A percentile compares a stretch with the other conserved stretches of the same genome.
phyloP scores from a whole-genome alignment of 2,113 vertebrate genomes.

The Colossoma macropomum region DNA sequence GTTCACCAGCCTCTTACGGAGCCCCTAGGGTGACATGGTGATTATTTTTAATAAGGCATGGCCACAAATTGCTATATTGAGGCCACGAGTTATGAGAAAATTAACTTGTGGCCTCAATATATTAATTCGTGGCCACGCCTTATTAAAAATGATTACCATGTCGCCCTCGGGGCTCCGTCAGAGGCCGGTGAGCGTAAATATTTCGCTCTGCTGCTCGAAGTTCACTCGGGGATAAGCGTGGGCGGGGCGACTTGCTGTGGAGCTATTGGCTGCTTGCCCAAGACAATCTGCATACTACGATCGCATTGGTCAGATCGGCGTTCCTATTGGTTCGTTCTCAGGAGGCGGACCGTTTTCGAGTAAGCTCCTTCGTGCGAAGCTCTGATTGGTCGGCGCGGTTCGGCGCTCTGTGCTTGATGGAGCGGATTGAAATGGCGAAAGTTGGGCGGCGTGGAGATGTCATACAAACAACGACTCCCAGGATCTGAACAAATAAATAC shows the following conservation, averaged over 20 bases:
- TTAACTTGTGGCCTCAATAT: too few relatives aligned
- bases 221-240: conserved; percentile 59
- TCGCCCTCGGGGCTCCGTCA: too few relatives aligned
- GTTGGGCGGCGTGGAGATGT: conserved; percentile 64
- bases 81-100: too few relatives aligned
- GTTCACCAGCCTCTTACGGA: too few relatives aligned
- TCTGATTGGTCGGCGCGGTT: conserved; percentile 29
- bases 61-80: too few relatives aligned
- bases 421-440: conserved; percentile 43
- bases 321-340: neutral
- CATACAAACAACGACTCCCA: neutral
- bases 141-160: too few relatives aligned
- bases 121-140: too few relatives aligned
- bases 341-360: conserved; percentile 11
- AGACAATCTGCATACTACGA: conserved; percentile 28
- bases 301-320: conserved; percentile 1
- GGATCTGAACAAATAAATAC: conserved; percentile 9
- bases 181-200: neutral
- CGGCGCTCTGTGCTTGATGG: neutral
- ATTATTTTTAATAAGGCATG: too few relatives aligned
- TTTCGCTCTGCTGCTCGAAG: neutral
- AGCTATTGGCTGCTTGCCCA: conserved; percentile 31
- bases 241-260: neutral
- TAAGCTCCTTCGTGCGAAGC: neutral
- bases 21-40: too few relatives aligned